Conservation (phyloP, 30 jellyfish, hydroid and myxozoan species). For the Haliclystus octoradiatus region DNA sequence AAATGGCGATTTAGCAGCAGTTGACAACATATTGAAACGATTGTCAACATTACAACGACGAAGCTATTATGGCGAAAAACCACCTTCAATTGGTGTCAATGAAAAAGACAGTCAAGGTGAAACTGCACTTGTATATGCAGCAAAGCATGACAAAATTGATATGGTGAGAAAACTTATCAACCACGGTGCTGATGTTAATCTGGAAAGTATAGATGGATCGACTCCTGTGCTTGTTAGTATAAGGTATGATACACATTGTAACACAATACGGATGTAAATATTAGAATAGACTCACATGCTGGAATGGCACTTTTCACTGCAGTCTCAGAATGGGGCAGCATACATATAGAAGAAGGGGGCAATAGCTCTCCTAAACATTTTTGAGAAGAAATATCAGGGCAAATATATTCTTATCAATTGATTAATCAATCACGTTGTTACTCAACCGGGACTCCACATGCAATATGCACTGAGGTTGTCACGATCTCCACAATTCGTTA, state of each 20-base stretch:
- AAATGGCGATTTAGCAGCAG: not conserved
- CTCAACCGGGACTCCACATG: no score
- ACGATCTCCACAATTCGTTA: no score
- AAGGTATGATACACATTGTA: not conserved
- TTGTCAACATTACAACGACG: not conserved
- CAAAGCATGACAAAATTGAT: not conserved
- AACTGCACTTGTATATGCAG: not conserved
- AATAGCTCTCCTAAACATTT: no score
- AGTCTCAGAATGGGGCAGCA: no score
- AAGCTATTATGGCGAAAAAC: not conserved
- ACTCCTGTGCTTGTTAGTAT: not conserved
- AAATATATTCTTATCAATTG: no score
- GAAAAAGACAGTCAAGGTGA: not conserved
- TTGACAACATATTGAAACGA: not conserved
- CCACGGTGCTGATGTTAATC: not conserved
- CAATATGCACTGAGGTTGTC: no score
- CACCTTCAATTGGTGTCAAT: not conserved
- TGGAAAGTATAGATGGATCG: not conserved
- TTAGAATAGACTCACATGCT: no score
- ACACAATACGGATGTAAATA: no score
- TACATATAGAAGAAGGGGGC: no score
- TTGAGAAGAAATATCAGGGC: no score
- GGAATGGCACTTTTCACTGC: no score
- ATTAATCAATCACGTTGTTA: no score
- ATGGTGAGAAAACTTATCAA: not conserved